Conservation (phyloP, 2,797 vertebrate species). For the Poeciliopsis infans region DNA sequence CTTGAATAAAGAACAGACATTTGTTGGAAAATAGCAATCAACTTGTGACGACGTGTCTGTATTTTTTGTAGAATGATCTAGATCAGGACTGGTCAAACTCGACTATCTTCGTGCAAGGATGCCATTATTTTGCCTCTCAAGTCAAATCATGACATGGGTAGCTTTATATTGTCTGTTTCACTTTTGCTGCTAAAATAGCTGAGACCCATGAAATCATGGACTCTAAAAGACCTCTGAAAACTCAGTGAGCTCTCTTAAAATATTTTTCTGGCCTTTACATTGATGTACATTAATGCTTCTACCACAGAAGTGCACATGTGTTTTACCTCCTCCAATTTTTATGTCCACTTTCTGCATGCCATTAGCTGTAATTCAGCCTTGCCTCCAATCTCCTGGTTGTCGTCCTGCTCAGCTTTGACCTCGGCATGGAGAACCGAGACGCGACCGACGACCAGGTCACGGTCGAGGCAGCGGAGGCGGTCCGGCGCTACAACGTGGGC, state of each 20-base stretch:
- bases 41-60: not conserved
- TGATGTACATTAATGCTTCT: not conserved
- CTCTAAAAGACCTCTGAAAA: not conserved
- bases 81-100: not conserved
- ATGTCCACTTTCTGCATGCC: not conserved
- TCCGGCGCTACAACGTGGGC: conserved; percentile 89
- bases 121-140: not conserved
- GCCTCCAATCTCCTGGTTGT: not conserved
- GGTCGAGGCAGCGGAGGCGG: conserved; percentile 92
- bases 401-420: conserved; percentile 85
- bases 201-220: not conserved
- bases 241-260: not conserved
- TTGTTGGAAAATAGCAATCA: not conserved
- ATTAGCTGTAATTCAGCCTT: not conserved
- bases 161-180: not conserved
- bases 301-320: not conserved
- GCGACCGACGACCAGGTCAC: conserved; percentile 92
- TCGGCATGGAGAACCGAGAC: conserved; percentile 94
- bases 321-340: not conserved
- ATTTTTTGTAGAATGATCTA: not conserved
- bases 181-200: not conserved
- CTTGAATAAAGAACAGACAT: not conserved
- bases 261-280: not conserved
- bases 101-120: not conserved
- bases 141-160: not conserved